A percentile compares a stretch with the other conserved stretches of the same genome.
phyloP scores from a whole-genome alignment of 2,113 vertebrate species.

The Oncorhynchus nerka region DNA sequence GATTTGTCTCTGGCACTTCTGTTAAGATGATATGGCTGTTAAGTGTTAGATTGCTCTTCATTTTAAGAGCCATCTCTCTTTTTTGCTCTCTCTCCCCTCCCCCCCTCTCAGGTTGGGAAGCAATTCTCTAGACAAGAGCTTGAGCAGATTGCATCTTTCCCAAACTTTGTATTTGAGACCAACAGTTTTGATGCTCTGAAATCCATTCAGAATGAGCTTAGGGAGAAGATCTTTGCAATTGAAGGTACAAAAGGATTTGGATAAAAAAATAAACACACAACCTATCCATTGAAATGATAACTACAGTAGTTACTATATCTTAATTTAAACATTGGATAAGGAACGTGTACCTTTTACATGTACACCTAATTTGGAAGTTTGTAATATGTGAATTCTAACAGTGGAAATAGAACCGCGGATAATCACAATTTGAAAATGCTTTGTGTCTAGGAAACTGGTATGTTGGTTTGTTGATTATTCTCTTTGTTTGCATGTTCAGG shows the following conservation, averaged over 20 bases:
- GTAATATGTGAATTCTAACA: background rate
- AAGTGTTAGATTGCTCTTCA: background rate
- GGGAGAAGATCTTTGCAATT: constrained; percentile 71
- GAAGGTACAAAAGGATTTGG: constrained; percentile 65
- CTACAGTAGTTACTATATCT: too few relatives aligned
- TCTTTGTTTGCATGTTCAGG: constrained; percentile 17
- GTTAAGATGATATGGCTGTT: background rate
- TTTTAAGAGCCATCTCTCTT: background rate
- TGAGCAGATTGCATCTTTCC: constrained; percentile 49
- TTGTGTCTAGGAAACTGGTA: background rate
- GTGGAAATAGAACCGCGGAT: background rate
- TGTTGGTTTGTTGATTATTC: background rate
- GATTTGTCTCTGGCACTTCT: background rate
- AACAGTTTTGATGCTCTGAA: constrained; percentile 62
- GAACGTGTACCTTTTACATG: too few relatives aligned
- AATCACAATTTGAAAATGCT: background rate
- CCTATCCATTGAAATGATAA: too few relatives aligned
- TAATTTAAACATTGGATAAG: too few relatives aligned
- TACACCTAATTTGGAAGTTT: too few relatives aligned
- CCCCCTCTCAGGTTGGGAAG: constrained; percentile 49
- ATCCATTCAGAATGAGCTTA: constrained; percentile 61
- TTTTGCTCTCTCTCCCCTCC: background rate
- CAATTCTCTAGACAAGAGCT: constrained; percentile 49
- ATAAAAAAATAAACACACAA: too few relatives aligned
- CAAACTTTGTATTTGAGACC: constrained; percentile 56